These are phyloP conservation scores for Gymnoscopelus braueri DNA, from an alignment of 2,797 vertebrate genomes.

Conservation along the genomic window DNA sequence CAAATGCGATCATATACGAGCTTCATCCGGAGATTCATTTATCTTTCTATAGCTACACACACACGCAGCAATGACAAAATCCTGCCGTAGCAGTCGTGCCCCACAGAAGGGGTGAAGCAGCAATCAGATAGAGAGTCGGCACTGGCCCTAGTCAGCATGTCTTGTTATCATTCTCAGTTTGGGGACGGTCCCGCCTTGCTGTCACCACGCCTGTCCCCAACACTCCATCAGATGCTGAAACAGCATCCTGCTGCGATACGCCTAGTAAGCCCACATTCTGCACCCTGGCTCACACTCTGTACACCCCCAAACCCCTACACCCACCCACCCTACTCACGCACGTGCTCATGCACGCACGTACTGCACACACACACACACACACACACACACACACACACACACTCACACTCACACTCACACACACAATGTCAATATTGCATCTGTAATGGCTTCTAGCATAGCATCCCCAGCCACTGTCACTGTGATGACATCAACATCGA, in stretches of 20 bases:
- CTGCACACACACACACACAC: neutral
- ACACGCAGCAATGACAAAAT: conserved; percentile 14
- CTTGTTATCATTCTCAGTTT: conserved; percentile 53
- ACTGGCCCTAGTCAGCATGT: conserved; percentile 28
- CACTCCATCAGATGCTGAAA: conserved; percentile 9
- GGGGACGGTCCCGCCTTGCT: conserved; percentile 37
- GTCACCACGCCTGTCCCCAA: conserved; percentile 16
- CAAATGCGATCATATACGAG: conserved; percentile 37
- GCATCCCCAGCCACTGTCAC: no score
- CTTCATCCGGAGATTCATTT: conserved; percentile 27
- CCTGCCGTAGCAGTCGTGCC: neutral
- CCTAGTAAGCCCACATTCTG: conserved; percentile 23
- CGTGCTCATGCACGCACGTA: neutral
- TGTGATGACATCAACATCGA: no score
- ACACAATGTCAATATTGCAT: conserved; percentile 26
- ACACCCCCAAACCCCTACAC: neutral
- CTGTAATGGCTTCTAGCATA: conserved; percentile 31
- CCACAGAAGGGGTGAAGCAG: conserved; percentile 22
- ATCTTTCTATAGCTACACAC: conserved; percentile 31
- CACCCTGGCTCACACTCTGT: no score
- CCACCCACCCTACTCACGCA: no score
- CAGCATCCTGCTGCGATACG: conserved; percentile 11
- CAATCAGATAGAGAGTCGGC: conserved; percentile 37
- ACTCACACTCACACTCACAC: no score
- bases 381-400: no score